Evolutionary conservation across 2,113 vertebrate genomes (phyloP).

Genomic region (Notarius lentiginosus): DNA sequence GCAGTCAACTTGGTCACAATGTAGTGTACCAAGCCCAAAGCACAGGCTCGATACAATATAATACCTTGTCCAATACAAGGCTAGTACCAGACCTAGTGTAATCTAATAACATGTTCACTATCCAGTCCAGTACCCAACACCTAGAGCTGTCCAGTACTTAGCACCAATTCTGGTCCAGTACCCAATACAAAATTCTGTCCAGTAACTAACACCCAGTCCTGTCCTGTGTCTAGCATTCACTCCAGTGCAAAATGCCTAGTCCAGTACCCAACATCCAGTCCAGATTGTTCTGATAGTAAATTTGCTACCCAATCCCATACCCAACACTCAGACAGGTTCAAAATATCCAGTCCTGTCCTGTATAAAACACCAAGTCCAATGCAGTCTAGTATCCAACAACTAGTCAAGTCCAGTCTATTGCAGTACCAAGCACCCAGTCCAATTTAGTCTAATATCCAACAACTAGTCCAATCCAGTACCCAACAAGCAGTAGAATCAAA

Average conservation of each 20-base stretch:
- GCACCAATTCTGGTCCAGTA: background rate
- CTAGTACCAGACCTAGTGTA: background rate
- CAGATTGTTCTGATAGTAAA: background rate
- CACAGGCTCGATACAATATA: background rate
- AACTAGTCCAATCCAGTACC: background rate
- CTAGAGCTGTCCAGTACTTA: too few relatives aligned
- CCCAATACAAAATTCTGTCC: background rate
- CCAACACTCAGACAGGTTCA: background rate
- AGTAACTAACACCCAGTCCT: background rate
- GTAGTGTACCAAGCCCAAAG: background rate
- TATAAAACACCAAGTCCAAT: background rate
- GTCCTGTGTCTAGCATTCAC: background rate
- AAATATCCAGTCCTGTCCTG: background rate
- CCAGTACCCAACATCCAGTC: background rate
- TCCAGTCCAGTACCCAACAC: background rate
- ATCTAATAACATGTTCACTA: background rate
- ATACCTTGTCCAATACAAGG: background rate
- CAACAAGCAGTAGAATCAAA: background rate
- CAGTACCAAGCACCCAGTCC: background rate
- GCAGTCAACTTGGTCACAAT: background rate
- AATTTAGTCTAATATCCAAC: background rate
- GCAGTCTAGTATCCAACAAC: background rate
- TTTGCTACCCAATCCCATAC: background rate
- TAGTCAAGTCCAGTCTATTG: background rate
- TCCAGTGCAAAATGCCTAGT: background rate